These are phyloP conservation scores for Nasonia vitripennis DNA, from an alignment of 1,140 invertebrate genomes.

Conservation along the genomic window DNA sequence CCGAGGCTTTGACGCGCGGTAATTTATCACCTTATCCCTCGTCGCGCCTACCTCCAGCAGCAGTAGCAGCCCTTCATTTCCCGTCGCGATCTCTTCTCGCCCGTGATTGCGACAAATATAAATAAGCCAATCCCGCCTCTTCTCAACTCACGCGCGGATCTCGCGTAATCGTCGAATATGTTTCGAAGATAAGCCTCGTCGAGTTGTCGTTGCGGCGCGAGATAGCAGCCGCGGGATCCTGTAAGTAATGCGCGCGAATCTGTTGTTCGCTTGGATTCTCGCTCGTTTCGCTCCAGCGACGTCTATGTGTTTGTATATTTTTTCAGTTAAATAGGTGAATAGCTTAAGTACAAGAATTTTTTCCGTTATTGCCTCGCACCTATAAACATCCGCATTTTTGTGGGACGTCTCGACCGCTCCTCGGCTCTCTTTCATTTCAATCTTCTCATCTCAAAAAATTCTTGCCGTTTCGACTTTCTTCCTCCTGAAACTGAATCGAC, in stretches of 20 bases:
- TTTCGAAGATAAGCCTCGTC: slow-evolving; percentile 12
- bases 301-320: too few relatives aligned
- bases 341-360: too few relatives aligned
- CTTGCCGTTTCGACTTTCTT: slow-evolving; percentile 24
- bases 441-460: slow-evolving; percentile 53
- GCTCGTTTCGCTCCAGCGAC: neutral
- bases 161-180: slow-evolving; percentile 6
- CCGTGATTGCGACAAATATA: slow-evolving; percentile 68
- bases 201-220: slow-evolving; percentile 2
- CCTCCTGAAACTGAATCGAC: neutral
- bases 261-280: slow-evolving; percentile 45
- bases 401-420: slow-evolving; percentile 61
- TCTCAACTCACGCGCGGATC: slow-evolving; percentile 48
- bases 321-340: too few relatives aligned
- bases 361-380: neutral
- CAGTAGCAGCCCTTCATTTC: slow-evolving; percentile 14
- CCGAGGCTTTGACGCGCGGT: slow-evolving; percentile 64
- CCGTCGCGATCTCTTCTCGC: slow-evolving; percentile 31
- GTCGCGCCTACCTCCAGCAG: neutral
- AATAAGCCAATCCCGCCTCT: slow-evolving; percentile 65
- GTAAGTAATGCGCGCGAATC: slow-evolving; percentile 61
- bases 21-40: slow-evolving; percentile 66
- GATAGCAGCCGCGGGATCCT: slow-evolving; percentile 41
- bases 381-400: slow-evolving; percentile 59
- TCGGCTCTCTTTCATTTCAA: slow-evolving; percentile 34